Conservation (phyloP, 2,113 vertebrate genomes). For the Drymodes brunneopygia region DNA sequence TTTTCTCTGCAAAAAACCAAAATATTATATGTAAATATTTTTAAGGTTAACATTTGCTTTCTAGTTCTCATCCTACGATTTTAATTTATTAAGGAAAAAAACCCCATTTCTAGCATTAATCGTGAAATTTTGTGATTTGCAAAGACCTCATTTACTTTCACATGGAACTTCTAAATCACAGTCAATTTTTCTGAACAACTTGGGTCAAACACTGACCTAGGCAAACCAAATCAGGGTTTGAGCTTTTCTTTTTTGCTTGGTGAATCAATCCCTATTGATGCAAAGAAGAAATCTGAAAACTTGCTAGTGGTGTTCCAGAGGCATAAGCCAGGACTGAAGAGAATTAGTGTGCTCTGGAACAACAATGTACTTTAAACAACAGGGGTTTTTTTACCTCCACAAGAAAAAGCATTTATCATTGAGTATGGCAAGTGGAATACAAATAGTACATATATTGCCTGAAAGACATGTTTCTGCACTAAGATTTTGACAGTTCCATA, state of each 20-base stretch:
- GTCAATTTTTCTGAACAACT: neutral
- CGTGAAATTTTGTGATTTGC: neutral
- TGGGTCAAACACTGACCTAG: neutral
- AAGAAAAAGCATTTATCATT: neutral
- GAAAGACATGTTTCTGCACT: neutral
- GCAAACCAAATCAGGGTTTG: neutral
- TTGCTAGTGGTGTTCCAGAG: neutral
- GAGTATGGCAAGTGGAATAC: neutral
- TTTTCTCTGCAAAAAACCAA: constrained; percentile 81
- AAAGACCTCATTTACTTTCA: neutral
- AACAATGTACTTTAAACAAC: neutral
- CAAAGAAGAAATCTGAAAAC: neutral
- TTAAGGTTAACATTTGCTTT: neutral
- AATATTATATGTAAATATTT: neutral
- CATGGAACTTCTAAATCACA: neutral
- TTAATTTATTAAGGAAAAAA: neutral
- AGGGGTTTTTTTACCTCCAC: neutral
- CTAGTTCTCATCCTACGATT: neutral
- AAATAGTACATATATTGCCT: neutral
- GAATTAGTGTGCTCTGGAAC: neutral
- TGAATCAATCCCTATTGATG: neutral
- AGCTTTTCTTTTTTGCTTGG: neutral
- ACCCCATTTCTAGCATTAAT: neutral
- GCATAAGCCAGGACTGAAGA: neutral
- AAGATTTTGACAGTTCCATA: neutral